These are phyloP conservation scores for Phaethornis superciliosus DNA, from an alignment of 2,113 vertebrate species.

Conservation along the genomic window DNA sequence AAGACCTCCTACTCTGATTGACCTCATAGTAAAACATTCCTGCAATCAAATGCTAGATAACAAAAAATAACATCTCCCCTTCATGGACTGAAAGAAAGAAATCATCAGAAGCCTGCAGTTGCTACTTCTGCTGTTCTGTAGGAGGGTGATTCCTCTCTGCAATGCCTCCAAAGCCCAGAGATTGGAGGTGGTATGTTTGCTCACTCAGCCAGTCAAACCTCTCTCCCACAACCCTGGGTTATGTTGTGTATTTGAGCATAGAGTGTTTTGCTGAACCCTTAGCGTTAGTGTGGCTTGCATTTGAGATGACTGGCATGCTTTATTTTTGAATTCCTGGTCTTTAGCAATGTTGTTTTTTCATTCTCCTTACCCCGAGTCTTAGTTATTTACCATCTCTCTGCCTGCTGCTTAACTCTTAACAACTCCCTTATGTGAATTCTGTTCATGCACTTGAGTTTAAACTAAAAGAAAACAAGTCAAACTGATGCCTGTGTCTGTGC, in stretches of 20 bases:
- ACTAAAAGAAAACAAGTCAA: background rate
- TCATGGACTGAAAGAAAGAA: background rate
- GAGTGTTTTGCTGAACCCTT: background rate
- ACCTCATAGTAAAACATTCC: conserved; percentile 56
- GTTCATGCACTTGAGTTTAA: background rate
- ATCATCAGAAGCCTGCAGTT: background rate
- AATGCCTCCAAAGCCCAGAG: background rate
- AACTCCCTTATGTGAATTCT: background rate
- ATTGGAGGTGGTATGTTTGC: background rate
- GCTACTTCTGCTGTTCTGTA: background rate
- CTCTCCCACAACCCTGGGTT: background rate
- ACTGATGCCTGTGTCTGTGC: accelerated
- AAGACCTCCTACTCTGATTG: conserved; percentile 29
- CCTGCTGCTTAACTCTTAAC: background rate
- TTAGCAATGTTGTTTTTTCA: background rate
- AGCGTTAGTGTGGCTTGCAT: background rate
- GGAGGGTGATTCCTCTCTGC: background rate
- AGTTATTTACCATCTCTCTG: background rate
- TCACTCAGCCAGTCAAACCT: background rate
- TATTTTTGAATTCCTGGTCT: background rate
- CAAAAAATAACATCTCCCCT: conserved; percentile 22
- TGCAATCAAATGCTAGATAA: background rate
- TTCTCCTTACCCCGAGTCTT: background rate
- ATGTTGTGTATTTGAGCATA: background rate
- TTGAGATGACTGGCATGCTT: background rate